Base-by-base conservation (phyloP, 2,888 invertebrate species). In the Elysia crispata region DNA sequence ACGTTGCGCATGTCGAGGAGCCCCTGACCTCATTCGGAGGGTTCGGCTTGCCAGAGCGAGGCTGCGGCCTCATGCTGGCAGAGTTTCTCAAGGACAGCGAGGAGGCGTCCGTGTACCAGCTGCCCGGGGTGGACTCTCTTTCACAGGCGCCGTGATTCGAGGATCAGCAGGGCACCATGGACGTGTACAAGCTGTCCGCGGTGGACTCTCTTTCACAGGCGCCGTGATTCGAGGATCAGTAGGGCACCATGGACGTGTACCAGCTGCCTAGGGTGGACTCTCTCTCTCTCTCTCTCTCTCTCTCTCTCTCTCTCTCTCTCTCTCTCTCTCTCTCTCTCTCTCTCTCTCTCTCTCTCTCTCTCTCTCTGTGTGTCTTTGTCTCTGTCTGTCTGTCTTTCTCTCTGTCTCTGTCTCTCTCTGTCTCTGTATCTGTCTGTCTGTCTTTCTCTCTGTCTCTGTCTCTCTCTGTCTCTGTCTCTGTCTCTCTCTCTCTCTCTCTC, bases 11-110 rank as follows among this genome's bases (percentile, higher is more conserved):
- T 33, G 25, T 80, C 11, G 72, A 76, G 3, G 69, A 72, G 18
- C 60, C 13, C 23, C n/a, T 80, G 72, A 80, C 80, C 33, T 80
- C 80, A 0, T 54, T 76, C 20, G 62, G 25, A n/a, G 76, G 76
- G 1, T 76, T 80, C 33, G 72, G 62, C 13, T 31, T 76, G 20
- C 0, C 54, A 11, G 28, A 72, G 54, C 25, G 76, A 49, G 76
- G 33, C 6, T 75, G 75, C 20, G 80, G 80, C 0, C 30, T 80
- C 15, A 28, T 23, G 69, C 30, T 80, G 72, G 66, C 33, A 3
- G 15, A 30, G 11, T 70, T 62, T n/a, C 6, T 80, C 1, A n/a
- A 41, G 3, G 74, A 80, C 30, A 18, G 25, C 0, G 80, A 80
- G 20, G 73, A 74, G 25, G 33, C 60, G 23, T 41, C 60, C 31